Conservation (phyloP, 2,888 invertebrate genomes). For the Amiota communis region DNA sequence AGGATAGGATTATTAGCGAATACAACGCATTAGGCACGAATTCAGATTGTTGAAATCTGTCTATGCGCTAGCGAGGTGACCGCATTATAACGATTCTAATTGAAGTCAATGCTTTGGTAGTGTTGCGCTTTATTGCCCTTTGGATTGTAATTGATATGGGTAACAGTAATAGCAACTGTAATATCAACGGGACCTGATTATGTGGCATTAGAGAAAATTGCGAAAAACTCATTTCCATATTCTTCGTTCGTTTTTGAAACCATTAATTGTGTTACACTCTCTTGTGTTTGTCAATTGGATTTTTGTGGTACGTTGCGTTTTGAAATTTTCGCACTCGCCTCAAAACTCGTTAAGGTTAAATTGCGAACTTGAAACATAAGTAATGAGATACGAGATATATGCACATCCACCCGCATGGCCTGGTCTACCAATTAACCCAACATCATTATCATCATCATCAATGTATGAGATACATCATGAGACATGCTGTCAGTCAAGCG, state of each 20-base stretch:
- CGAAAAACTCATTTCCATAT: no score
- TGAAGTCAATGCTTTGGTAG: background rate
- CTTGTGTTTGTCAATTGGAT: background rate
- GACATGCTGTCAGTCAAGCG: conserved; percentile 19
- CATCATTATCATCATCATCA: background rate
- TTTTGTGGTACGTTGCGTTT: conserved; percentile 9
- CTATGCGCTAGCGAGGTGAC: background rate
- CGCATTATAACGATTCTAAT: conserved; percentile 1
- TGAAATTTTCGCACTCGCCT: background rate
- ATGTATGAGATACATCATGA: background rate
- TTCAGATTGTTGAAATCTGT: background rate
- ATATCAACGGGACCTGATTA: no score
- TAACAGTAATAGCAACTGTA: background rate
- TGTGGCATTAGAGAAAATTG: no score
- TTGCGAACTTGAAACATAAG: no score
- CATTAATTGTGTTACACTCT: background rate
- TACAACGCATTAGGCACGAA: conserved; percentile 23
- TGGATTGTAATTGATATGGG: conserved; percentile 8
- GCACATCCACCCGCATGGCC: background rate
- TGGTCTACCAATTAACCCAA: background rate
- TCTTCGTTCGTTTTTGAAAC: background rate
- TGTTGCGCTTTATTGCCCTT: background rate
- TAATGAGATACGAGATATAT: background rate
- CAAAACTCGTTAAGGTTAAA: no score
- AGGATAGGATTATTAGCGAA: background rate